phyloP scores from a whole-genome alignment of 2,113 vertebrate species.

The Tylochromis polylepis region DNA sequence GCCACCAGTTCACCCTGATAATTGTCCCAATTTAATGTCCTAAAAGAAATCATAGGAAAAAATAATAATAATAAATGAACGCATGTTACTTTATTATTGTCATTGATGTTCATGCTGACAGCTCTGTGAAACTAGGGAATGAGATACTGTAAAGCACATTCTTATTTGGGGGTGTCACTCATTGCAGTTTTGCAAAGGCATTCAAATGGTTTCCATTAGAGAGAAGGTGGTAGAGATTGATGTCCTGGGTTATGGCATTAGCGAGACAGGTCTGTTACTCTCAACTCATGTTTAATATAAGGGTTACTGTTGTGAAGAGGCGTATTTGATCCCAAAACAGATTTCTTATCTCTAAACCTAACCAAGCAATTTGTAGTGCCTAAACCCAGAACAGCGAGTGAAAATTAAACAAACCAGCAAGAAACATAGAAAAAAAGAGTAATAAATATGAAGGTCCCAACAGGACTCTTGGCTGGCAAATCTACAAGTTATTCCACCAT shows the following conservation, averaged over 20 bases:
- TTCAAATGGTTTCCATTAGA: not conserved
- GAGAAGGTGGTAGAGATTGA: not conserved
- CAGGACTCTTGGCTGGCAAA: not conserved
- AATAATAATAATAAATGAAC: not conserved
- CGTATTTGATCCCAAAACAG: not conserved
- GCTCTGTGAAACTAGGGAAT: not conserved
- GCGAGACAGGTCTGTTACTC: not conserved
- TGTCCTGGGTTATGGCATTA: not conserved
- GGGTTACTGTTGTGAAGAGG: not conserved
- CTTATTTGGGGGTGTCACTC: not conserved
- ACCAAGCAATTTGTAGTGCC: not conserved
- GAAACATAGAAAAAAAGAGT: not conserved
- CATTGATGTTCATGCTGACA: not conserved
- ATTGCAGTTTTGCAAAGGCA: not conserved
- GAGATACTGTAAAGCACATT: not conserved
- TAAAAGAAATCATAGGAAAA: not conserved
- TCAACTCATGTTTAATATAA: not conserved
- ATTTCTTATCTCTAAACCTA: not conserved
- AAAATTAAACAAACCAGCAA: not conserved
- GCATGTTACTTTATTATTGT: not conserved
- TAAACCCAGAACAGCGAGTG: not conserved
- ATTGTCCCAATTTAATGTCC: not conserved
- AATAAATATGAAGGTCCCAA: not conserved
- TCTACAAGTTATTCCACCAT: not conserved
- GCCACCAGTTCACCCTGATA: not conserved